Conservation (phyloP, 1,140 invertebrate genomes). For the Antheraea mylitta region DNA sequence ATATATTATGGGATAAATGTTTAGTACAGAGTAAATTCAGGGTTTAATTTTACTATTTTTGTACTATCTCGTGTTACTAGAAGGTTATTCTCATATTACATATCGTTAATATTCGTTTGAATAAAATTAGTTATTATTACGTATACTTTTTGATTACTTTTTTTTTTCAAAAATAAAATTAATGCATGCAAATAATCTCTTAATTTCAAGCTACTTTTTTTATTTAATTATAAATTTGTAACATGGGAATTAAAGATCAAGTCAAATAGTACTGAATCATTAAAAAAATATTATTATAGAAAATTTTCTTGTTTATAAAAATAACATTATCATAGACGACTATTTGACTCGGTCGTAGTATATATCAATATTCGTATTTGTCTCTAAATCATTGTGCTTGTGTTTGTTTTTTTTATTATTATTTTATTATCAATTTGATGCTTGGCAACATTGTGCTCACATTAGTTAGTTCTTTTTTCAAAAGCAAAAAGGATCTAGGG, state of each 20-base stretch:
- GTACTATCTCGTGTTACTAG: slow-evolving; percentile 11
- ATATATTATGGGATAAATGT: background rate
- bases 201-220: background rate
- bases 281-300: background rate
- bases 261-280: background rate
- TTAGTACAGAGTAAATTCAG: slow-evolving; percentile 2
- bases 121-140: no score
- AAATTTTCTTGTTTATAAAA: background rate
- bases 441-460: slow-evolving; percentile 78
- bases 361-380: slow-evolving; percentile 43
- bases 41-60: slow-evolving; percentile 4
- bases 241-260: slow-evolving; percentile 32
- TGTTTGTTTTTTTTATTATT: slow-evolving; percentile 59
- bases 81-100: slow-evolving; percentile 23
- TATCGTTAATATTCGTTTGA: slow-evolving; percentile 16
- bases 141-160: no score
- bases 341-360: slow-evolving; percentile 17
- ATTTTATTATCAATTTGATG: slow-evolving; percentile 78
- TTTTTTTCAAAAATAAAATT: slow-evolving; percentile 5
- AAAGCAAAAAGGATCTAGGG: slow-evolving; percentile 57
- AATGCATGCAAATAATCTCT: background rate
- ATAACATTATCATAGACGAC: background rate
- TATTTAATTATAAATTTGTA: slow-evolving; percentile 15
- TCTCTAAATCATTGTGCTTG: slow-evolving; percentile 60
- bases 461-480: slow-evolving; percentile 45